Base-by-base conservation (phyloP, 2,113 vertebrate species). In the Odocoileus hemionus region DNA sequence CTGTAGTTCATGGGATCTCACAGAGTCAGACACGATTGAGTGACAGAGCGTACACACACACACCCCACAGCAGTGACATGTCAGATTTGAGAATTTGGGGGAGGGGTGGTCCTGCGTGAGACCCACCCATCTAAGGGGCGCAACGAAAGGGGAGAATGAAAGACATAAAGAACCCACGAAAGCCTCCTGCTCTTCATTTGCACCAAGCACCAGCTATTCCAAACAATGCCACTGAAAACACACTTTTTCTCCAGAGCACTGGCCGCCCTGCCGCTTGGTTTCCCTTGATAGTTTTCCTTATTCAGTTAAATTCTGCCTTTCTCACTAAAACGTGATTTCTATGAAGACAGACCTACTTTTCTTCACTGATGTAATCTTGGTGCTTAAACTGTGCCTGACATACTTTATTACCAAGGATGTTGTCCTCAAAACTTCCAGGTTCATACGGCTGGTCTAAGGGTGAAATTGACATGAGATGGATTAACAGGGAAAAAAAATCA, bases 111-210 rank as follows among this genome's bases (percentile, higher is more conserved):
- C 15, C 43, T 52, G 5, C 21, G 36, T 23, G 54, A 11, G 9
- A 6, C 10, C 10, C 0, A 54, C 3, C 21, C 7, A 33, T 11
- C 10, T 14, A 21, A 14, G 2, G 2, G 3, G 3, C 5, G 2
- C 11, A 19, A 23, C 2, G 2, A 36, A 39, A n/a, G n/a, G n/a
- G n/a, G 9, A 57, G 7, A 90, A 43, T 28, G 30, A 16, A 64
- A 74, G 57, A n/a, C 8, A 21, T 7, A 23, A n/a, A 23, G 50
- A 92, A 4, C 13, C 45, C 26, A 19, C 23, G 36, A 11, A 78
- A 21, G 14, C 15, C 6, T 5, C 43, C 19, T 8, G 7, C n/a
- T 67, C 76, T 83, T 90, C 50, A 54, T 84, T 79, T 55, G 80
- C 45, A 50, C 4, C 8, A 50, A 21, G 26, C 3, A 50, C 36